Conservation (phyloP, 2,888 invertebrate species). For the Phania funesta region DNA sequence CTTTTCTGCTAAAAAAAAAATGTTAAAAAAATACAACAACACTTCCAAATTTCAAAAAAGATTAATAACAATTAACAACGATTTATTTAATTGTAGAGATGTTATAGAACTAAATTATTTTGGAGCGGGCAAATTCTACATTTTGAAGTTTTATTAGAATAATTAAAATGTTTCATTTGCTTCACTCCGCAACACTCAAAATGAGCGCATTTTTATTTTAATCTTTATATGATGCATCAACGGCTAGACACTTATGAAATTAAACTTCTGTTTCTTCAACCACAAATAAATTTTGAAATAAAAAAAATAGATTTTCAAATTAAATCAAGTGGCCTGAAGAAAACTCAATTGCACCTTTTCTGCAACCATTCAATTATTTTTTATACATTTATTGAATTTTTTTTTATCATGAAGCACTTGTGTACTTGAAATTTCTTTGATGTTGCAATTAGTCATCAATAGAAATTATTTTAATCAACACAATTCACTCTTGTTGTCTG, state of each 20-base stretch:
- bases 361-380: not conserved
- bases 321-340: not conserved
- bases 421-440: not conserved
- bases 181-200: no score
- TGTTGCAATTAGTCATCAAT: not conserved
- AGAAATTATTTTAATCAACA: not conserved
- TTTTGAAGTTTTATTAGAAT: no score
- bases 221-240: no score
- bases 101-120: not conserved
- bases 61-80: slow-evolving; percentile 60
- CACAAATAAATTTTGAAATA: no score
- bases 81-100: no score
- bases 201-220: no score
- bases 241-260: no score
- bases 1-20: slow-evolving; percentile 27
- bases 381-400: not conserved
- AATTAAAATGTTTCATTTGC: no score
- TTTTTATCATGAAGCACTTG: no score
- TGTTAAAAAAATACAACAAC: slow-evolving; percentile 16
- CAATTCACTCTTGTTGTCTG: not conserved
- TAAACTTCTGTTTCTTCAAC: no score
- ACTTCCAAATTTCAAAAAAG: slow-evolving; percentile 29
- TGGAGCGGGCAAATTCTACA: no score
- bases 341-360: not conserved
- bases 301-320: not conserved